Conservation (phyloP, 2,888 invertebrate genomes). For the Agonum fuliginosum region DNA sequence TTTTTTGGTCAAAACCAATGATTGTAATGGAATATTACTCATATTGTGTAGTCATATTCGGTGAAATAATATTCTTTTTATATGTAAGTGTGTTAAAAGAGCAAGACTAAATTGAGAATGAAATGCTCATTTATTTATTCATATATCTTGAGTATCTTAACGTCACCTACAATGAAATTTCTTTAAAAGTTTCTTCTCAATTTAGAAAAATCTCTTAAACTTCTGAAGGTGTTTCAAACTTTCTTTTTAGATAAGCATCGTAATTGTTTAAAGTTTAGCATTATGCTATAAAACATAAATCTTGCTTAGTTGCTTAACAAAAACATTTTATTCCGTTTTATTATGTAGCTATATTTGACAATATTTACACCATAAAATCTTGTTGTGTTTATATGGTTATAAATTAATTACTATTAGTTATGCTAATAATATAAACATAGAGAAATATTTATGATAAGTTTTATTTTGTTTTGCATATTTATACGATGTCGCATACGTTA, state of each 20-base stretch:
- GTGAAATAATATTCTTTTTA: no score
- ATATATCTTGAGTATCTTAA: no score
- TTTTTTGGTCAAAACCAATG: no score
- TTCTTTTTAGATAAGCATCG: neutral
- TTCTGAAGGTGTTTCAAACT: neutral
- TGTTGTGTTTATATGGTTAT: neutral
- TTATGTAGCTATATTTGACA: constrained; percentile 2
- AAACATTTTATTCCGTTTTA: neutral
- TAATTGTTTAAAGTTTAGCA: neutral
- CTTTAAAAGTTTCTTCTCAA: neutral
- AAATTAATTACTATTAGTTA: neutral
- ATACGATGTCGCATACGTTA: no score
- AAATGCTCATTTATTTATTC: no score
- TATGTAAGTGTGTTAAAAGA: no score
- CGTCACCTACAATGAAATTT: neutral
- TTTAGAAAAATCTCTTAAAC: neutral
- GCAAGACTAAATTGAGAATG: no score
- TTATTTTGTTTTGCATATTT: neutral
- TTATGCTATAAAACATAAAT: neutral
- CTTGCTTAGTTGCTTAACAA: neutral
- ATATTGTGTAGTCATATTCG: no score
- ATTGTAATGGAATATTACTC: no score
- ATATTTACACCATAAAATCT: neutral
- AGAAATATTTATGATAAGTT: neutral
- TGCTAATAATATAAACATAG: neutral